A percentile compares a stretch with the other conserved stretches of the same genome.
Evolutionary conservation across 2,797 vertebrate species (phyloP).

Genomic region (Sciurus carolinensis): DNA sequence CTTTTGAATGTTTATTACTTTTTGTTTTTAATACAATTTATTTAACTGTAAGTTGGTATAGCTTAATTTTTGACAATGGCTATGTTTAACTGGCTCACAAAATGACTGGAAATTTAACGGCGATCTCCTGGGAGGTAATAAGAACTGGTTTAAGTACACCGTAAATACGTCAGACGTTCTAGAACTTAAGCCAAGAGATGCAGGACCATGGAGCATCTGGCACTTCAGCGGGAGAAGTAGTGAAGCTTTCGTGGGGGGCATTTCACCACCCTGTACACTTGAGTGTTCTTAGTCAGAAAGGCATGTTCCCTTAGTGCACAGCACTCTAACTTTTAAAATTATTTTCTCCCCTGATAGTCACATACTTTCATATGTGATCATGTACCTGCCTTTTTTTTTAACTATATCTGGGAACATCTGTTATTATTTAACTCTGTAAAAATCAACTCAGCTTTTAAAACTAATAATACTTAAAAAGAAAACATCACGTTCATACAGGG

Average conservation of each 20-base stretch:
- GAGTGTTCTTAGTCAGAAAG: background rate
- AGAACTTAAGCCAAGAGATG: background rate
- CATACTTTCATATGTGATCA: conserved; percentile 52
- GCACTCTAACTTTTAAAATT: conserved; percentile 35
- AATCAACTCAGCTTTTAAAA: conserved; percentile 25
- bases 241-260: background rate
- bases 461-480: conserved; percentile 44
- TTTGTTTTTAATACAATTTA: background rate
- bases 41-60: background rate
- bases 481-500: background rate
- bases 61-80: background rate
- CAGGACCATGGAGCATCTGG: background rate
- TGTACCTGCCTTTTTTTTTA: background rate
- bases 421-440: conserved; percentile 25
- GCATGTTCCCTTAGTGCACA: background rate
- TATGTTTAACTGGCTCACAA: conserved; percentile 40
- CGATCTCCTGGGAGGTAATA: background rate
- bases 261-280: background rate
- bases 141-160: background rate
- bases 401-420: conserved; percentile 1
- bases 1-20: background rate
- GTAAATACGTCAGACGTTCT: background rate
- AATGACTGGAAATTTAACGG: background rate
- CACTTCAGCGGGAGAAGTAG: background rate
- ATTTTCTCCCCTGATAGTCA: background rate